Evolutionary conservation across 2,888 invertebrate species (phyloP), one percentile per base, ranked within the genome.

Genomic region (Masnerella sp.): DNA sequence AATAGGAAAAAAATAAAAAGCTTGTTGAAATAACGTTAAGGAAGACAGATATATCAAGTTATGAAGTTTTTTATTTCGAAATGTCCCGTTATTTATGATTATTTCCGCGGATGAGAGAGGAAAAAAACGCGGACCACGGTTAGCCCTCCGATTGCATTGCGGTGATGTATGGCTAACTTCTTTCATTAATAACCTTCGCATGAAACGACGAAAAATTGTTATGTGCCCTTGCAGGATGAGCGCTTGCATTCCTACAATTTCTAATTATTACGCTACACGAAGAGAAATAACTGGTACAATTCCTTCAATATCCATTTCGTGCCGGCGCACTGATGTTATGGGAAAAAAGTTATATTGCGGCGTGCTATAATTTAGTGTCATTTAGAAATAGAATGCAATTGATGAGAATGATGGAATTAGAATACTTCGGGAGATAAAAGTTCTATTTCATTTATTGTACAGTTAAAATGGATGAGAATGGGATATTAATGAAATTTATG

Each of bases 11-110:
- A 43, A 45, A 52, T 62, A 30, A 25, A 47, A 47, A 38, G 28
- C 34, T 22, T 30, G 34, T 38, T 51, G 43, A 59, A 52, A 36
- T 59, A 40, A 61, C 61, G 34, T 47, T 52, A 69, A 69, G 45
- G 52, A 61, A 61, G 69, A 61, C 38, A 61, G 69, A 69, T 68
- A 52, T 61, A 49, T 52, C 51, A 51, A 52, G 52, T 69, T 54
- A 61, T 61, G 30, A 34, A 30, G 17, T 49, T 56, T 56, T 56
- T 65, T 65, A 49, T 67, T 67, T 58, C 38, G 47, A 15, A 52
- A 59, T 45, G 68, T 59, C 59, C 47, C 51, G 68, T 68, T 68
- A 59, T 68, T 68, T 68, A 68, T 59, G 68, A 59, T 68, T 68
- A 68, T 59, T 68, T 68, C 52, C 43, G 52, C 30, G 69, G 54